These are phyloP conservation scores for Nyctalus aviator DNA, from an alignment of 2,797 vertebrate genomes.

Conservation along the genomic window DNA sequence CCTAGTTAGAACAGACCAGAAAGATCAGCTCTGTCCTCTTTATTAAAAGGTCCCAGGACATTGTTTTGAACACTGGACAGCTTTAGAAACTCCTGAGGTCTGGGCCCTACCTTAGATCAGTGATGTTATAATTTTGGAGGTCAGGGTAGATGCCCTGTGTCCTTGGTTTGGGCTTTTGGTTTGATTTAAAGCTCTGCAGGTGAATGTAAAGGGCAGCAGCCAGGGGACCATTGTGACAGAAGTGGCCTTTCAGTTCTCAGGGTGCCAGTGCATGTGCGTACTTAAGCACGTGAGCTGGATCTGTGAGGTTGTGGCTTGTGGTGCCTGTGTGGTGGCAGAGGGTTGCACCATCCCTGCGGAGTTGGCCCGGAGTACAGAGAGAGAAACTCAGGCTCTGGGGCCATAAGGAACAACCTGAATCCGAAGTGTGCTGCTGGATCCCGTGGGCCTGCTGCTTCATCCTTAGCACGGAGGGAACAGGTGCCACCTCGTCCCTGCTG, in stretches of 20 bases:
- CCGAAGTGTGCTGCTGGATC: not conserved
- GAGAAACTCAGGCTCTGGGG: not conserved
- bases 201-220: not conserved
- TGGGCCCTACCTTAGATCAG: not conserved
- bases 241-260: not conserved
- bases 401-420: fast-evolving
- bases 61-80: not conserved
- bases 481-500: fast-evolving
- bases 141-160: not conserved
- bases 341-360: not conserved
- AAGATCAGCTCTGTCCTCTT: not conserved
- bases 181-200: not conserved
- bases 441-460: not conserved
- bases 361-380: fast-evolving
- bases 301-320: fast-evolving
- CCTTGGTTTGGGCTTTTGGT: no score
- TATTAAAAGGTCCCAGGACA: not conserved
- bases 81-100: not conserved
- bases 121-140: not conserved
- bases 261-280: no score
- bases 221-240: not conserved
- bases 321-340: not conserved
- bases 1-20: not conserved
- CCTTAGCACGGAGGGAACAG: fast-evolving
- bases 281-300: not conserved